Percentiles rank a stretch among this genome's conserved stretches.
phyloP scores from a whole-genome alignment of 1,140 invertebrate species.

The Micrasema longulum region DNA sequence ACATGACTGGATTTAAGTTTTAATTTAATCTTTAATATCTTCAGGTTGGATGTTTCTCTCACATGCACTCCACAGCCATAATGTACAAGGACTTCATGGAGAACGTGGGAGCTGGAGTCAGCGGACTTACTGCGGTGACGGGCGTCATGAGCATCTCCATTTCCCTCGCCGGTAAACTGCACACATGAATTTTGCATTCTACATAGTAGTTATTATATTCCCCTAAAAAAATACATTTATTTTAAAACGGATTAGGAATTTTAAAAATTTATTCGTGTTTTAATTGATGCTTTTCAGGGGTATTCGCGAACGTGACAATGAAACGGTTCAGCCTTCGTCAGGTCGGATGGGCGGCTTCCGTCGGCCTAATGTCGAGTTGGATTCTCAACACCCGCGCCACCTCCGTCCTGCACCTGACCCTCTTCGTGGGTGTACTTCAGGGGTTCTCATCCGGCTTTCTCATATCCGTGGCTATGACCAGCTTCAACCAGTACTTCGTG shows the following conservation, averaged over 20 bases:
- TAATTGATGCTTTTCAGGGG: too few species aligned
- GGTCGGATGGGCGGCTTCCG: constrained; percentile 70
- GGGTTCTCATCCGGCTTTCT: not conserved
- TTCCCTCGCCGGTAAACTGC: too few species aligned
- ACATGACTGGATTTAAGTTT: not conserved
- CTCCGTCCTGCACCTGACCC: constrained; percentile 67
- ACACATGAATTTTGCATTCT: too few species aligned
- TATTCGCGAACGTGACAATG: constrained; percentile 65
- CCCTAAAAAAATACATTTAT: too few species aligned
- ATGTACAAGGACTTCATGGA: constrained; percentile 74
- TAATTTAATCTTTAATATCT: constrained; percentile 44
- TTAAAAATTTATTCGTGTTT: too few species aligned
- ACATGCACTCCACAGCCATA: constrained; percentile 73
- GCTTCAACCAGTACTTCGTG: constrained; percentile 36
- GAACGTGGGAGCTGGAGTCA: constrained; percentile 69
- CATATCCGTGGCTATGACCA: constrained; percentile 2
- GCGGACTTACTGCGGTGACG: constrained; percentile 70
- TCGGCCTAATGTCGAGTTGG: constrained; percentile 68
- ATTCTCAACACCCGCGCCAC: constrained; percentile 68
- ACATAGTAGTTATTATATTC: too few species aligned
- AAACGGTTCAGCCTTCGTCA: constrained; percentile 68
- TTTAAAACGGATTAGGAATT: too few species aligned
- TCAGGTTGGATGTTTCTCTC: constrained; percentile 68
- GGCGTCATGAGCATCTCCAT: constrained; percentile 61
- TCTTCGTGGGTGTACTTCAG: constrained; percentile 58